Base-by-base conservation (phyloP, 2,888 invertebrate genomes). In the Pollenia amentaria region DNA sequence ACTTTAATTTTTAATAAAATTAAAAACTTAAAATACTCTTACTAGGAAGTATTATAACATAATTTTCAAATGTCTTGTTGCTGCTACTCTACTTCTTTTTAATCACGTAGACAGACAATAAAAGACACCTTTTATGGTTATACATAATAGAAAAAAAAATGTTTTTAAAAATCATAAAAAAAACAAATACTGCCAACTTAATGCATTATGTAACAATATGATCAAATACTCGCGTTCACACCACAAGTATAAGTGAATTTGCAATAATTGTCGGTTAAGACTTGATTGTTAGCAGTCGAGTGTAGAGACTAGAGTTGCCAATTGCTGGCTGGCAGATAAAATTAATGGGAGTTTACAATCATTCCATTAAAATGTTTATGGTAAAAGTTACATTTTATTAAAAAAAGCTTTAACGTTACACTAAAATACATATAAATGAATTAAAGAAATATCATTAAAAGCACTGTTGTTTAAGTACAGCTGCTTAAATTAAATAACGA, bases 1-100 rank as follows among this genome's bases (percentile, higher is more conserved):
- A 69, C 46, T 64, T 16, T 62, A 64, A 14, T 18, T 3, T 4
- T 1, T 42, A 11, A 72, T 38, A 18, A 55, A 40, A 48, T 3
- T 42, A 53, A 57, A 29, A 42, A 18, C 4, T 21, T 11, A 80
- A 57, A 44, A 29, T 18, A 70, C 70, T 78, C 44, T 40, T 60
- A 84, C 80, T 60, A 87, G 87, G 87, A 87, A 87, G 84, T 79
- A 62, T 51, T 70, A 70, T 44, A 48, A 86, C 69, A 75, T 55
- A 55, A 69, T 70, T 44, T 42, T 62, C n/a, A 55, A 72, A 67
- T 38, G 57, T 73, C 78, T 84, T 79, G 79, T 42, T 82, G 69
- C 57, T 84, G 18, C 9, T 65, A 57, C 76, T 69, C 84, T 87
- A 84, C 77, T 73, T 77, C 62, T 73, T 64, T 73, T 84, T 77